Conservation (phyloP, 2,888 invertebrate species). For the Poecilobothrus nobilitatus region DNA sequence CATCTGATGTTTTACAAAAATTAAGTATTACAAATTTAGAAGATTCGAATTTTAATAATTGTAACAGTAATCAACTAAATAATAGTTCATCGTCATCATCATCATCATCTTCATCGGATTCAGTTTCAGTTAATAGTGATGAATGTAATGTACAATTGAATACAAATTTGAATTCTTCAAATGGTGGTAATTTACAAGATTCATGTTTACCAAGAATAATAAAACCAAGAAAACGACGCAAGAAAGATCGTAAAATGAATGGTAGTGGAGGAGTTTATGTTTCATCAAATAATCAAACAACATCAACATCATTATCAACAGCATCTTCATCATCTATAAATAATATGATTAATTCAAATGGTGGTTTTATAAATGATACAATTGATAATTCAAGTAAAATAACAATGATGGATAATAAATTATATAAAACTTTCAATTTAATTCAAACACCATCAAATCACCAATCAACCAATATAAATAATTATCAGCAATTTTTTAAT, state of each 20-base stretch:
- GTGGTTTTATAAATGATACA: neutral
- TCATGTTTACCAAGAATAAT: conserved; percentile 79
- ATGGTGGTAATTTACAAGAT: conserved; percentile 41
- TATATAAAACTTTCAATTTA: neutral
- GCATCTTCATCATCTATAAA: conserved; percentile 17
- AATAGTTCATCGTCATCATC: neutral
- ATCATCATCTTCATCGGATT: conserved; percentile 43
- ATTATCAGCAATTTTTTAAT: neutral
- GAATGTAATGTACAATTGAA: conserved; percentile 54
- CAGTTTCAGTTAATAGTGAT: conserved; percentile 66
- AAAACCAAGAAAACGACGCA: conserved; percentile 79
- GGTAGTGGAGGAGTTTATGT: conserved; percentile 20
- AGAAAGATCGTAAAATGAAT: conserved; percentile 67
- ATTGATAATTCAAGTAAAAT: conserved; percentile 13
- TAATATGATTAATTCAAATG: conserved; percentile 1
- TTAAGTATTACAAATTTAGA: neutral
- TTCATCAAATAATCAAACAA: conserved; percentile 17
- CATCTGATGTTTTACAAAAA: neutral
- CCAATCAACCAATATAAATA: neutral
- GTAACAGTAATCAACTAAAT: neutral
- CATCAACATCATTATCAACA: conserved; percentile 16
- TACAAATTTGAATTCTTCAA: neutral
- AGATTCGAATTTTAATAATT: neutral
- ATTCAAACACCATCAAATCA: neutral
- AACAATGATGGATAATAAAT: conserved; percentile 13